Conservation (phyloP, 2,888 invertebrate genomes). For the Campoletis raptor region DNA sequence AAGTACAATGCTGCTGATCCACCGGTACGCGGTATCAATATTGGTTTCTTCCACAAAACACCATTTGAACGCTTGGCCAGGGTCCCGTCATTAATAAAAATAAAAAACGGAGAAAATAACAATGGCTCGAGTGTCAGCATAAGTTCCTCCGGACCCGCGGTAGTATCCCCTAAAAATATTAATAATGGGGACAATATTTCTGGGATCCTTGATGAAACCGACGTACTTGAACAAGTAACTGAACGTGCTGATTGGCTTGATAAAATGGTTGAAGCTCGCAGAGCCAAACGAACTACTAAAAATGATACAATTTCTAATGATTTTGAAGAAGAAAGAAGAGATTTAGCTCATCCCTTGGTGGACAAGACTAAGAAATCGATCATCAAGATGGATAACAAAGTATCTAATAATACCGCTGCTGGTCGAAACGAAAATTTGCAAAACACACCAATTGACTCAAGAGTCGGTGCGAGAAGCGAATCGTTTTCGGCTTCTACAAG, state of each 20-base stretch:
- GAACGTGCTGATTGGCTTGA: conserved; percentile 67
- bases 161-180: not conserved
- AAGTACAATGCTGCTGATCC: conserved; percentile 16
- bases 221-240: conserved; percentile 24
- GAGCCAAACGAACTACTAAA: conserved; percentile 5
- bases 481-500: not conserved
- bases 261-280: conserved; percentile 48
- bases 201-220: not conserved
- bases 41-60: conserved; percentile 57
- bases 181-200: conserved; percentile 5
- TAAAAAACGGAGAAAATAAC: conserved; percentile 45
- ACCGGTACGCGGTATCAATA: not conserved
- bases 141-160: conserved; percentile 11
- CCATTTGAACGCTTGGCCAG: conserved; percentile 61
- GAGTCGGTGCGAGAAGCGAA: not conserved
- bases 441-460: not conserved
- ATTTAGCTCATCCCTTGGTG: conserved; percentile 20
- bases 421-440: not conserved
- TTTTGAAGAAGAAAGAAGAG: not conserved
- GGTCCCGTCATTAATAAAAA: conserved; percentile 56
- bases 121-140: conserved; percentile 22
- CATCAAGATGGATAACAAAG: not conserved
- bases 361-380: conserved; percentile 9
- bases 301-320: not conserved
- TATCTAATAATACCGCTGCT: not conserved